Evolutionary conservation across 92 coral and sea anemone species (phyloP).

Genomic region (Parazoanthus swiftii): DNA sequence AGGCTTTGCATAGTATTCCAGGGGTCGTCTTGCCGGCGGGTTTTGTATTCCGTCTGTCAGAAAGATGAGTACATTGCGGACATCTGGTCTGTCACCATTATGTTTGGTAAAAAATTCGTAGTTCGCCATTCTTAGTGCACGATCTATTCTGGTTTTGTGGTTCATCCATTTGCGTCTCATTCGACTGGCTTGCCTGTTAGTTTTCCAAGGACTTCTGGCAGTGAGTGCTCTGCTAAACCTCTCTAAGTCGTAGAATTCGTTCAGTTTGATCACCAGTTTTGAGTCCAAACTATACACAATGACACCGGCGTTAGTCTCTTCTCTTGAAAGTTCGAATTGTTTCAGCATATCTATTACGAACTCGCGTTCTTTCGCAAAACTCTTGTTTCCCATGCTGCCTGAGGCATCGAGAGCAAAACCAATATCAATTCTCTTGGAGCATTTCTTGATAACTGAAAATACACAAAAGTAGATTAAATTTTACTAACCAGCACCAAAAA

Average conservation of each 20-base stretch:
- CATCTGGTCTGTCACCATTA: conserved; percentile 8
- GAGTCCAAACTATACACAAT: conserved; percentile 26
- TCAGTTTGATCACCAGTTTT: conserved; percentile 2
- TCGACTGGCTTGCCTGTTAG: background rate
- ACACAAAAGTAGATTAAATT: background rate
- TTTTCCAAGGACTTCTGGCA: background rate
- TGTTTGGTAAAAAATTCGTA: background rate
- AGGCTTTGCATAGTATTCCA: conserved; percentile 3
- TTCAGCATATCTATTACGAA: conserved; percentile 14
- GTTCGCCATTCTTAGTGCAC: background rate
- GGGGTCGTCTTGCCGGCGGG: background rate
- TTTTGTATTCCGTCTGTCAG: conserved; percentile 21
- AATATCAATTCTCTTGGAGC: conserved; percentile 25
- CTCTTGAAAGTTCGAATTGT: conserved; percentile 17
- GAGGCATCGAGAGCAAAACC: conserved; percentile 41
- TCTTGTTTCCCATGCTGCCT: conserved; percentile 26
- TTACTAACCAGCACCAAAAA: background rate
- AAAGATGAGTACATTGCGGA: conserved; percentile 17
- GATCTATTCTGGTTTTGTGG: conserved; percentile 1
- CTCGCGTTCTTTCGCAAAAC: conserved; percentile 11
- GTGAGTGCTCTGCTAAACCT: background rate
- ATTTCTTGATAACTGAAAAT: conserved; percentile 14
- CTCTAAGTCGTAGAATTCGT: background rate
- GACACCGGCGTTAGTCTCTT: conserved; percentile 32
- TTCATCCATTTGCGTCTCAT: conserved; percentile 4